Conservation (phyloP, 2,888 invertebrate species). For the Amphipoea oculea region DNA sequence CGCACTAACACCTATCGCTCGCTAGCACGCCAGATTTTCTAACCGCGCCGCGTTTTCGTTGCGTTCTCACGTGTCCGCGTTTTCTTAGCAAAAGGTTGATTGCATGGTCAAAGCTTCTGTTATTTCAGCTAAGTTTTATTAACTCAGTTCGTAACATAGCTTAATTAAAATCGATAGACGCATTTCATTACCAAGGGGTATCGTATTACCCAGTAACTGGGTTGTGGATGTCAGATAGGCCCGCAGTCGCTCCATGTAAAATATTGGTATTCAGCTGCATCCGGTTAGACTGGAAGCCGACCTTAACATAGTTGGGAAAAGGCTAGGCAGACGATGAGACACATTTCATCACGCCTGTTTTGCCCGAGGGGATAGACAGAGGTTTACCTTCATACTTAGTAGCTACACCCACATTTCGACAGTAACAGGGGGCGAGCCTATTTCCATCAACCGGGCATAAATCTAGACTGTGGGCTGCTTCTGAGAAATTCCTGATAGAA, state of each 20-base stretch:
- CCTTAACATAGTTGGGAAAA: too few relatives aligned
- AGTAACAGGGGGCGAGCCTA: background rate
- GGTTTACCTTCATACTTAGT: background rate
- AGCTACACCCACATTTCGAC: too few relatives aligned
- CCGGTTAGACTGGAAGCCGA: too few relatives aligned
- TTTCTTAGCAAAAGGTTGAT: background rate
- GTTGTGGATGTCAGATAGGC: too few relatives aligned
- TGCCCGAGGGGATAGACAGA: fast-evolving
- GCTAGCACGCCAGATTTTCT: too few relatives aligned
- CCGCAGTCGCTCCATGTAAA: too few relatives aligned
- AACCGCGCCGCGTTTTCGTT: background rate
- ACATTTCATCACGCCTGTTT: background rate
- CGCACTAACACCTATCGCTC: background rate
- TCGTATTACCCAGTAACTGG: too few relatives aligned
- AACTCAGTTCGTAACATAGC: background rate
- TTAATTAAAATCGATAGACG: background rate
- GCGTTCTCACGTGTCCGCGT: background rate
- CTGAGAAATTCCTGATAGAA: background rate
- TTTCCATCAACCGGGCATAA: background rate
- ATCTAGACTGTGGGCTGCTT: background rate
- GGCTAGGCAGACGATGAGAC: too few relatives aligned
- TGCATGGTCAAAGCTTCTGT: background rate
- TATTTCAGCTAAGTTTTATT: background rate
- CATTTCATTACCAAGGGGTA: background rate
- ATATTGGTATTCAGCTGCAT: too few relatives aligned